Evolutionary conservation across 2,797 vertebrate genomes (phyloP), one percentile per base, ranked within the genome.

Genomic region (Lateolabrax maculatus): DNA sequence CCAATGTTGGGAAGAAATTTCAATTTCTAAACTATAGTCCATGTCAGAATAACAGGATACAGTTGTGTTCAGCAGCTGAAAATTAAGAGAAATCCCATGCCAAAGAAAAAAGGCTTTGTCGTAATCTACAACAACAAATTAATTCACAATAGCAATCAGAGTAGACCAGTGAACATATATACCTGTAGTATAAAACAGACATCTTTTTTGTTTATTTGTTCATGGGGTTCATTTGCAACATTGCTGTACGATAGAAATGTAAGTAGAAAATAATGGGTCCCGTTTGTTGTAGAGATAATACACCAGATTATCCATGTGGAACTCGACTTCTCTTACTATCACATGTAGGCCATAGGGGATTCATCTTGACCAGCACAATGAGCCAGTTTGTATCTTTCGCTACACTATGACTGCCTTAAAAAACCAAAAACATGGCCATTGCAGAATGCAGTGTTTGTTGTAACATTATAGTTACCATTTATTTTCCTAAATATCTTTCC

Each of bases 341-440:
- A 83, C 81, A 55, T 72, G 46, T 68, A 67, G 73, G 87, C 77
- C 80, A 85, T 87, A 75, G 53, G 44, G 58, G 79, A 82, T 92
- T 93, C 70, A 80, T 88, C 70, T 91, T 84, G 82, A 87, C 75
- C 49, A 70, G 72, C 58, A 74, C 86, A 83, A 88, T 81, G 67
- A 84, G 83, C 63, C 48, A 63, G 66, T 74, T 53, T 79, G 77
- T 39, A 73, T 88, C 76, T 73, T 81, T 86, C 76, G 79, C 77
- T 65, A 68, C 77, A 73, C 62, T 80, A 43, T 65, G 72, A 62
- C 66, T 46, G 55, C 77, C 74, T 51, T 60, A 62, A 74, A n/a
- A 77, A 75, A 80, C 73, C 84, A 87, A 86, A 83, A 82, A 71
- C 71, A 82, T 58, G 43, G 34, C 67, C 71, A 63, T 36, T 80